Conservation (phyloP, 1,140 invertebrate genomes). For the Marisa cornuarietis region DNA sequence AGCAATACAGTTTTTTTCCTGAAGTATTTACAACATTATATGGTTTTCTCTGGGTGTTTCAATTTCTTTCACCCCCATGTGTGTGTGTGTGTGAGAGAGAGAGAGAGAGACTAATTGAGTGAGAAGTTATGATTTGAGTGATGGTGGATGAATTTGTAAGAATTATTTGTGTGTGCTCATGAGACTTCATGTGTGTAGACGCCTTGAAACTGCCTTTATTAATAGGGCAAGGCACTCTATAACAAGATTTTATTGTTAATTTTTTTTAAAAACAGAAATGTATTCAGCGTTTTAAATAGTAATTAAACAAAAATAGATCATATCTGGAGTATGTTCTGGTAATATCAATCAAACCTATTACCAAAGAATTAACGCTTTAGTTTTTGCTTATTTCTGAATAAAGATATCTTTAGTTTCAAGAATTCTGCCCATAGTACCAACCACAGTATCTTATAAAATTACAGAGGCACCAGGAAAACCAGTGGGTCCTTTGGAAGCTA, state of each 20-base stretch:
- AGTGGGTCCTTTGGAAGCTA: conserved; percentile 90
- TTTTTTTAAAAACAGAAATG: not conserved
- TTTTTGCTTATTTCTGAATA: not conserved
- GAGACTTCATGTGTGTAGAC: too few relatives aligned
- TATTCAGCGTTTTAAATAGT: not conserved
- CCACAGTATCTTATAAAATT: conserved; percentile 64
- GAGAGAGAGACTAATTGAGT: too few relatives aligned
- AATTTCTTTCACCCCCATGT: too few relatives aligned
- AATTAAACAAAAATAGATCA: not conserved
- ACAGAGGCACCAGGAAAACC: conserved; percentile 77
- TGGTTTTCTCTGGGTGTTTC: too few relatives aligned
- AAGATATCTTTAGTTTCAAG: not conserved
- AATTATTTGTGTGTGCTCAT: too few relatives aligned
- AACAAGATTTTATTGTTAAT: not conserved
- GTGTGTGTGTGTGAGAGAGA: too few relatives aligned
- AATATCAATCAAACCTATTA: not conserved
- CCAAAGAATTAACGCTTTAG: not conserved
- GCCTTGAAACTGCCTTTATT: too few relatives aligned
- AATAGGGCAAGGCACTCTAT: too few relatives aligned
- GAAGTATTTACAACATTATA: too few relatives aligned
- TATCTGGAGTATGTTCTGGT: not conserved
- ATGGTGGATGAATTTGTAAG: too few relatives aligned
- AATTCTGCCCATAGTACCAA: not conserved
- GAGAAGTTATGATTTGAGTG: too few relatives aligned
- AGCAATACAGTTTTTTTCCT: conserved; percentile 65